phyloP scores from a whole-genome alignment of 2,113 vertebrate species.

The Galeopterus variegatus region DNA sequence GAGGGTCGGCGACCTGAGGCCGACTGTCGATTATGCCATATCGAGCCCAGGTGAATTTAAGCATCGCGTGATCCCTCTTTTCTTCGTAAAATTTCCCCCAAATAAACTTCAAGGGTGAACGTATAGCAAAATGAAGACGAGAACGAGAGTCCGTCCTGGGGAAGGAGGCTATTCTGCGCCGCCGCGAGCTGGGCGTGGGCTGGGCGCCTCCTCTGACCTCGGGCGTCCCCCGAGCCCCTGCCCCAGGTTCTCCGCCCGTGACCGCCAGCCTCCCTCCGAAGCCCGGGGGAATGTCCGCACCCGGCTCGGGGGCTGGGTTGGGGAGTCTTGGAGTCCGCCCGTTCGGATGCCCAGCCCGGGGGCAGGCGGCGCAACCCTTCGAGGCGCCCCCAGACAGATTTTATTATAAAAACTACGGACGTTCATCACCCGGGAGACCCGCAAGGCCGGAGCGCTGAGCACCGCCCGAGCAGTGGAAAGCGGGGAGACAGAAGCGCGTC shows the following conservation, averaged over 20 bases:
- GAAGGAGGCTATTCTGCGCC: not conserved
- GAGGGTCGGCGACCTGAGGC: not conserved
- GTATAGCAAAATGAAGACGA: not conserved
- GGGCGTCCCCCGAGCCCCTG: not conserved
- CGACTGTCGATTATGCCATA: not conserved
- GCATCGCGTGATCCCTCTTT: not conserved
- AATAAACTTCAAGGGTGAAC: slow-evolving; percentile 51
- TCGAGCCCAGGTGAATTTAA: not conserved
- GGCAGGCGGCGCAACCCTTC: not conserved
- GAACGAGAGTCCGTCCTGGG: not conserved
- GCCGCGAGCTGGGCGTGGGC: not conserved
- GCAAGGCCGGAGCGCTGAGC: not conserved
- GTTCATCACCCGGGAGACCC: not conserved
- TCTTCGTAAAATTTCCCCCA: not conserved
- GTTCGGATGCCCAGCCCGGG: not conserved
- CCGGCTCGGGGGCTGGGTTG: not conserved
- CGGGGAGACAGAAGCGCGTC: not conserved
- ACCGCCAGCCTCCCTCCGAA: not conserved
- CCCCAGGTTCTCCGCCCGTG: not conserved
- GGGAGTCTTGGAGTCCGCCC: not conserved
- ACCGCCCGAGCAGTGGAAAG: not conserved
- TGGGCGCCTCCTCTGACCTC: not conserved
- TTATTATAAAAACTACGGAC: not conserved
- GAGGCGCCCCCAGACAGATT: not conserved
- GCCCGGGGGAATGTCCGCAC: too few relatives aligned